Evolutionary conservation across 2,113 vertebrate species (phyloP), one percentile per base, ranked within the genome.

Genomic region (Oryzias woworae): DNA sequence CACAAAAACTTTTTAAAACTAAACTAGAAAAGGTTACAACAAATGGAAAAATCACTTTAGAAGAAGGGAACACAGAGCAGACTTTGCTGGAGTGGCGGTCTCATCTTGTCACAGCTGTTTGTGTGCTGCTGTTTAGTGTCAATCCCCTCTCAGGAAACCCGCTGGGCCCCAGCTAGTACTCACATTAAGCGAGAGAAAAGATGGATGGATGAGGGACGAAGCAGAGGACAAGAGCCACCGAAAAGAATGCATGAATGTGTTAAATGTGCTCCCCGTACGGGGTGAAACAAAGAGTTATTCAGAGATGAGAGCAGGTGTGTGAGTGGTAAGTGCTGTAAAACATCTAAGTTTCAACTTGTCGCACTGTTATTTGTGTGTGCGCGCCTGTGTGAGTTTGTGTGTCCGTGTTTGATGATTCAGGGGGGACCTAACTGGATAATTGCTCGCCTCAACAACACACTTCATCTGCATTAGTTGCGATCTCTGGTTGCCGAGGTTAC

Each of bases 391-490:
- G 55, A 62, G 59, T 75, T 69, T 51, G 24, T 64, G 51, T 68
- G 71, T 15, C 59, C 60, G 17, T 42, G 65, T 80, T 70, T 88
- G 87, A 84, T 87, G 81, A 89, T 88, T 88, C 85, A 89, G 84
- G 80, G 70, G 83, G 82, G 76, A 71, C 87, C 77, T 85, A 82
- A 87, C 81, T 80, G 85, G 85, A 90, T 92, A 91, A 91, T 90
- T 91, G 87, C 83, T 77, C 80, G 69, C 73, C 77, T 76, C 72
- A 17, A 86, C 80, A 84, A 73, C 67, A 55, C 62, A 64, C 77
- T 85, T 87, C 83, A 88, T 87, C 87, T 84, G 84, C 31, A 86
- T 86, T 80, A 60, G 58, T 79, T 80, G 83, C 69, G 28, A 71
- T 73, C 62, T 68, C 69, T 46, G 73, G 89, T 92, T 91, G 85